Evolutionary conservation across 2,797 vertebrate genomes (phyloP), one percentile per base, ranked within the genome.

Genomic region (Halcyon badia): DNA sequence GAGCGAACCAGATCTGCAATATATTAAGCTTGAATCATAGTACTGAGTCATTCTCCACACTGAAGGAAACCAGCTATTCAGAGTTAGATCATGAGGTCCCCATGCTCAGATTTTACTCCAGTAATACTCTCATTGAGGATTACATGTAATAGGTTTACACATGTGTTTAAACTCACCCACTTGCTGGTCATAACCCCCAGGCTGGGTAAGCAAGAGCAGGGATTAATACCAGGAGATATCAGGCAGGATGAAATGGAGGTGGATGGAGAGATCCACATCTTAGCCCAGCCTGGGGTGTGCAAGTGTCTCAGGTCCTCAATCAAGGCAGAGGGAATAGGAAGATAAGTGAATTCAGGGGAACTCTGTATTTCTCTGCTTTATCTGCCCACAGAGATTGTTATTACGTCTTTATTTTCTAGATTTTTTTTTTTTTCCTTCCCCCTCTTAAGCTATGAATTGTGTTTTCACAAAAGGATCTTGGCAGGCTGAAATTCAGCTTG

Each of bases 401-500:
- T 83, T 72, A 77, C 42, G 26, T 83, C 88, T 89, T 93, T 64
- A 91, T 91, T 93, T 93, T 76, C 77, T 37, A 24, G 33, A 28
- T 46, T 5, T 39, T 39, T 52, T 46, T 49, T 10, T 52, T 58
- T 33, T 1, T 5, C 49, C 46, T 46, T 49, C 46, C 57, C 77
- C 51, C 90, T 83, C 60, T 79, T 75, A 49, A 80, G 64, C 69
- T 76, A 26, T 68, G 83, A 89, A 89, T 86, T 86, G 90, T 94
- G 88, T 80, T 76, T 93, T 76, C 41, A 83, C 84, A 93, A 72
- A 90, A 83, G 78, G 73, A 41, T 61, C 77, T 92, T 88, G 80
- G 85, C 90, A 86, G 92, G 88, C 87, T 89, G 84, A 69, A 83
- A 80, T 89, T 69, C 87, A 83, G 73, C 87, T 80, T 86, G 82